Evolutionary conservation across 2,888 invertebrate genomes (phyloP).

Genomic region (Hemithea aestivaria): DNA sequence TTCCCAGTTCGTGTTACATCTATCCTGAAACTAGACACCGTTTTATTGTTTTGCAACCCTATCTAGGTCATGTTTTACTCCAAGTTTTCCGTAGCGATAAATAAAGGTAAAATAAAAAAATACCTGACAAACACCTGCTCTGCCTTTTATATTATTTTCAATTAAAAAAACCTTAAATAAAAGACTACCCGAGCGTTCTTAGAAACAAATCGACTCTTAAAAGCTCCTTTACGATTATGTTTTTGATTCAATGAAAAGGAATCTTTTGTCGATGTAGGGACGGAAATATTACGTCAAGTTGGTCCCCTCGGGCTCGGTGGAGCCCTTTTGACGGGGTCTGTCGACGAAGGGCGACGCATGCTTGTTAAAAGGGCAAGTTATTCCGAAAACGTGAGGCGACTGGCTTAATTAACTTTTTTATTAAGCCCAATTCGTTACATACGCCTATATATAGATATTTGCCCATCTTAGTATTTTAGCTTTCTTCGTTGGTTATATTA

Average conservation of each 20-base stretch:
- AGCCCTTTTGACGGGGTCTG: constrained; percentile 18
- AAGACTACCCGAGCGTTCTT: constrained; percentile 30
- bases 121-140: not conserved
- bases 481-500: too few relatives aligned
- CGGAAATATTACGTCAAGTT: constrained; percentile 52
- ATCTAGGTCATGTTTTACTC: too few relatives aligned
- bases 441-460: constrained; percentile 1
- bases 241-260: constrained; percentile 63
- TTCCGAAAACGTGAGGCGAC: constrained; percentile 12
- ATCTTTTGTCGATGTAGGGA: constrained; percentile 56
- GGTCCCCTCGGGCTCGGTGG: constrained; percentile 9
- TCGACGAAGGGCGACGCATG: constrained; percentile 10
- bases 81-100: too few relatives aligned
- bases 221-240: constrained; percentile 60
- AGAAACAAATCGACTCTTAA: constrained; percentile 57
- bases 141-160: too few relatives aligned
- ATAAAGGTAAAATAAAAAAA: too few relatives aligned
- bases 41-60: too few relatives aligned
- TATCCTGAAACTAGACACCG: too few relatives aligned
- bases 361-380: constrained; percentile 26
- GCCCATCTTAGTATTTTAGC: too few relatives aligned
- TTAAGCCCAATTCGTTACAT: constrained; percentile 14
- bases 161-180: not conserved
- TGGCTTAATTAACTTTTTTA: constrained; percentile 18
- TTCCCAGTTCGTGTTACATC: too few relatives aligned